A percentile compares a stretch with the other conserved stretches of the same genome.
Conservation (phyloP, 1,140 invertebrate genomes). For the Cydia fagiglandana region DNA sequence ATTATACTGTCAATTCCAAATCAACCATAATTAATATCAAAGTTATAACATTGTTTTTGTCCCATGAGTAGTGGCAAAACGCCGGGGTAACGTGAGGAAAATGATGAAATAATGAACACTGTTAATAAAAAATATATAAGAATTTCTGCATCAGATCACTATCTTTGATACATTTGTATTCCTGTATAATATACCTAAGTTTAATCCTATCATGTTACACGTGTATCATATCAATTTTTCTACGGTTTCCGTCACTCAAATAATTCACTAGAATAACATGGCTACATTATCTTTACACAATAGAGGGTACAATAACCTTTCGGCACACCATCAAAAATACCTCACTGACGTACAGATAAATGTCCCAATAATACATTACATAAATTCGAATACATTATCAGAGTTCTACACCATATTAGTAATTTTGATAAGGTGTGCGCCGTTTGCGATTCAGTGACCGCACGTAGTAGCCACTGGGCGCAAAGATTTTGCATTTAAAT, state of each 20-base stretch:
- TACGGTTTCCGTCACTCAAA: background rate
- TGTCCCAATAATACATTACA: background rate
- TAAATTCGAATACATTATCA: conserved; percentile 15
- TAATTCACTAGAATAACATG: background rate
- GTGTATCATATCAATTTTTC: background rate
- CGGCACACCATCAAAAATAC: background rate
- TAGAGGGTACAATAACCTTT: conserved; percentile 34
- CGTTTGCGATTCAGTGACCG: conserved; percentile 46
- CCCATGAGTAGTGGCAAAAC: no score
- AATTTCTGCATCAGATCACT: background rate
- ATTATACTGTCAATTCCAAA: background rate
- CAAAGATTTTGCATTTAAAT: conserved; percentile 14
- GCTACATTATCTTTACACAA: background rate
- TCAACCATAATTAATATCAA: background rate
- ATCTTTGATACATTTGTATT: background rate
- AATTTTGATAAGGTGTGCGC: background rate
- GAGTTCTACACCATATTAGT: conserved; percentile 18
- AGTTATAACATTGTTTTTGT: background rate
- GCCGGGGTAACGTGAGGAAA: no score
- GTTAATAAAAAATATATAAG: no score
- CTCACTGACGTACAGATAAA: conserved; percentile 15
- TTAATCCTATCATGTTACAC: background rate
- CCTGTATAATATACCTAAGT: background rate
- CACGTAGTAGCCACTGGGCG: conserved; percentile 1
- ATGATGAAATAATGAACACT: no score